Conservation (phyloP, 2,888 invertebrate genomes). For the Tetanocera ferruginea region DNA sequence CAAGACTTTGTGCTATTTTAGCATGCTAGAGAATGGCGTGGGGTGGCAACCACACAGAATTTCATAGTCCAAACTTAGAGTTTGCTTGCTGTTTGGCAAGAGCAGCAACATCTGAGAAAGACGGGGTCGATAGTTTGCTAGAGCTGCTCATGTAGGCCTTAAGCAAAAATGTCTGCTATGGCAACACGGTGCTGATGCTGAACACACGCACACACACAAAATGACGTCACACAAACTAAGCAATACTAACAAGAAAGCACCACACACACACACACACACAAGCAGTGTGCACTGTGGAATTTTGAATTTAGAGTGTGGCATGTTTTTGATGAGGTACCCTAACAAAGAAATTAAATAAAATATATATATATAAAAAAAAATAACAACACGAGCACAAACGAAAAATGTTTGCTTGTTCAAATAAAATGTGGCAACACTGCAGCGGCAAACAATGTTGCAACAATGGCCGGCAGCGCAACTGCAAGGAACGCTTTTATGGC, state of each 20-base stretch:
- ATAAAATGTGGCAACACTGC: conserved; percentile 20
- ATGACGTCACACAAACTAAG: conserved; percentile 15
- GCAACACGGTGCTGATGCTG: conserved; percentile 5
- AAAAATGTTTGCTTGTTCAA: conserved; percentile 14
- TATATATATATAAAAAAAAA: neutral
- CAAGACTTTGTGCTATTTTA: neutral
- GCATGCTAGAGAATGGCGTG: neutral
- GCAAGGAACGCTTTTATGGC: conserved; percentile 23
- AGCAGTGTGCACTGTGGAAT: neutral
- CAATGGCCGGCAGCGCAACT: conserved; percentile 24
- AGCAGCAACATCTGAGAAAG: neutral
- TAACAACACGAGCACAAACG: neutral
- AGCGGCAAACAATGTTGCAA: conserved; percentile 28
- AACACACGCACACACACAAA: neutral
- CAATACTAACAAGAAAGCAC: neutral
- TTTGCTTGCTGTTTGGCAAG: neutral
- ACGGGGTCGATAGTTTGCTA: no score
- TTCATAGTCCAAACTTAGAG: no score
- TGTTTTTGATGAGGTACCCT: conserved; percentile 21
- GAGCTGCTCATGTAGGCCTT: conserved; percentile 16
- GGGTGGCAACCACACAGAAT: no score
- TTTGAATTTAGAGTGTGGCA: conserved; percentile 22
- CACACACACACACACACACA: neutral
- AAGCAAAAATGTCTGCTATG: conserved; percentile 30
- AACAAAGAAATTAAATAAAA: neutral